These are phyloP conservation scores for Herminia tarsipennalis DNA, from an alignment of 2,888 invertebrate species.

Conservation along the genomic window DNA sequence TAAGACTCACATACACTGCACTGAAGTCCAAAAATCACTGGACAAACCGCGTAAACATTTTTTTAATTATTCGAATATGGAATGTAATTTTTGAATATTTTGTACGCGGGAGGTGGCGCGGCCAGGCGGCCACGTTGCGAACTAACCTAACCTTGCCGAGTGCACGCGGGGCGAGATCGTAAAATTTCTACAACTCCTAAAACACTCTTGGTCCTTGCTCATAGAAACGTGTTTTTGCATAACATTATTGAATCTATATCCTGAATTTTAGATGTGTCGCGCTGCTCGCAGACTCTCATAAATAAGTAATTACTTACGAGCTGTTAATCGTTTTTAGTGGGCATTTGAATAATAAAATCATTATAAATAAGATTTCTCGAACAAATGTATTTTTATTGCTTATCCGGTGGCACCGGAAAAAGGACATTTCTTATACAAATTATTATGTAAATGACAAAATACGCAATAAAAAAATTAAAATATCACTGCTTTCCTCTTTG, in stretches of 20 bases:
- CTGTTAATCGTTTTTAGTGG: no score
- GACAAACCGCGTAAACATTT: slow-evolving; percentile 3
- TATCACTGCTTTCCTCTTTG: no score
- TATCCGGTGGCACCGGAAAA: no score
- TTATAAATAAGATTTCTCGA: no score
- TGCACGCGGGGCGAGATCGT: slow-evolving; percentile 66
- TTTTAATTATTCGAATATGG: slow-evolving; percentile 23
- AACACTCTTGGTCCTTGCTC: slow-evolving; percentile 69
- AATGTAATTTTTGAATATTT: slow-evolving; percentile 48
- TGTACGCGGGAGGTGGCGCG: slow-evolving; percentile 70
- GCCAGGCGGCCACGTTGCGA: slow-evolving; percentile 78
- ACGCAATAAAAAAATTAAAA: no score
- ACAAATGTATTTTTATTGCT: no score
- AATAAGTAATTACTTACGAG: no score
- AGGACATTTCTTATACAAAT: no score
- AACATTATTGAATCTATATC: slow-evolving; percentile 7
- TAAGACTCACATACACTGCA: slow-evolving; percentile 21
- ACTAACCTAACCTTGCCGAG: slow-evolving; percentile 81
- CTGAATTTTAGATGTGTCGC: slow-evolving; percentile 6
- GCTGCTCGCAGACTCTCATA: neutral
- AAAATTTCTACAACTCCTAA: slow-evolving; percentile 48
- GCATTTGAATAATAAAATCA: no score
- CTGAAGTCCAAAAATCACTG: slow-evolving; percentile 1
- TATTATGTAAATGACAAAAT: no score
- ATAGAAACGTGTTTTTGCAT: slow-evolving; percentile 29